phyloP scores from a whole-genome alignment of 2,113 vertebrate species.

The Tachuris rubrigastra region DNA sequence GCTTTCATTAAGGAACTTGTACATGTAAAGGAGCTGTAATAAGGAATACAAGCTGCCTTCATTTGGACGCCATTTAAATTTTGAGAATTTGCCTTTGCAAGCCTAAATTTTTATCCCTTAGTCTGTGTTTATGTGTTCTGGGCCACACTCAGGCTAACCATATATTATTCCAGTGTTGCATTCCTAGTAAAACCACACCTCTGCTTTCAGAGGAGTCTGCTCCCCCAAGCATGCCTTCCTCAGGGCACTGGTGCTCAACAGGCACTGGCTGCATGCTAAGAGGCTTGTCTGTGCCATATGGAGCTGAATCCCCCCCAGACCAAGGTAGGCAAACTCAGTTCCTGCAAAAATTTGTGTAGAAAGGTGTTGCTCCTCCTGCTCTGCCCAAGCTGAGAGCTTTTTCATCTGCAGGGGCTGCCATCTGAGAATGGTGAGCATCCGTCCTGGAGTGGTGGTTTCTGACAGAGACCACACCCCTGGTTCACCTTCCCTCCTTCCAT shows the following conservation, averaged over 20 bases:
- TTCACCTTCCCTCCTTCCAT: neutral
- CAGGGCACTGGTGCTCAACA: neutral
- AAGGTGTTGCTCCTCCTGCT: neutral
- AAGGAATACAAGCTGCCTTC: neutral
- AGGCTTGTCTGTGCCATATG: neutral
- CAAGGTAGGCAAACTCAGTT: neutral
- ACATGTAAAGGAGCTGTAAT: neutral
- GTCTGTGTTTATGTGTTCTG: neutral
- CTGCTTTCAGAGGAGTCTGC: neutral
- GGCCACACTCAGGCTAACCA: neutral
- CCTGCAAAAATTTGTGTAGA: neutral
- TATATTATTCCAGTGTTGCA: neutral
- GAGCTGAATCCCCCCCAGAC: neutral
- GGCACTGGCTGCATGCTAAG: neutral
- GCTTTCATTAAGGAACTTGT: neutral
- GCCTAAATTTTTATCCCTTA: neutral
- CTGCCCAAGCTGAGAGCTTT: neutral
- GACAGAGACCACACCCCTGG: neutral
- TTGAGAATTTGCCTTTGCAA: neutral
- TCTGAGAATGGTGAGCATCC: neutral
- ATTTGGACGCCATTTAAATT: neutral
- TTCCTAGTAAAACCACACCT: neutral
- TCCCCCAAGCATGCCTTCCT: neutral
- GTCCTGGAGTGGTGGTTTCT: neutral
- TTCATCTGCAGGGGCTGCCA: neutral